Base-by-base conservation (phyloP, 2,797 vertebrate species). In the Uromys caudimaculatus region DNA sequence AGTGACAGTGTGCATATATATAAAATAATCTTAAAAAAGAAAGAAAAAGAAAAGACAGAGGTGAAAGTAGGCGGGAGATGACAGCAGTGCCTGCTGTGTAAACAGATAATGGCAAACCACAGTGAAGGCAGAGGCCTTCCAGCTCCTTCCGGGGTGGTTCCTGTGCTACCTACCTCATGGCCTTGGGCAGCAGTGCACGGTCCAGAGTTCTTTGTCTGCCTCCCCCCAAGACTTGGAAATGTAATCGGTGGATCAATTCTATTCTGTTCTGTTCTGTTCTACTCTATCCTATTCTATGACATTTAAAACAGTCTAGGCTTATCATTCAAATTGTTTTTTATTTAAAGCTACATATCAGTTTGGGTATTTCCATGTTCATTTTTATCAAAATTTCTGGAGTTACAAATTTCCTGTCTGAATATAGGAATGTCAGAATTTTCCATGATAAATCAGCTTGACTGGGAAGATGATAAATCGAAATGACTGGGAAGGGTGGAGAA, bases 241-340 rank as follows among this genome's bases (percentile, higher is more conserved):
- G 67, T 73, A 47, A 6, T 76, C 5, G 62, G 58, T 73, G 75
- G 14, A 10, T 44, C 44, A 44, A 44, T 44, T 44, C 44, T 44
- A 44, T 71, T 71, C 27, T 13, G 2, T 13, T 32, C 29, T 64
- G 3, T 13, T 32, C 12, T 13, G 6, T 35, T 35, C 32, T 38
- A 10, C 2, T 71, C n/a, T n/a, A n/a, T 9, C 35, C 14, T 35
- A n/a, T n/a, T 71, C 23, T 91, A 50, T 19, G 58, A 60, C 92
- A 87, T 81, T 84, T 95, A 71, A 91, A 89, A 44, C n/a, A 54
- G 2, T 75, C 58, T 81, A 90, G 81, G 78, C n/a, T 47, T 90
- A 76, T 9, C 50, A 73, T 58, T 64, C 73, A 79, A 50, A 71
- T 87, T 38, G 41, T 94, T 83, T 83, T 86, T 86, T 44, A 60